These are phyloP conservation scores for Sarcophaga carnaria DNA, from an alignment of 2,888 invertebrate genomes.

Conservation along the genomic window DNA sequence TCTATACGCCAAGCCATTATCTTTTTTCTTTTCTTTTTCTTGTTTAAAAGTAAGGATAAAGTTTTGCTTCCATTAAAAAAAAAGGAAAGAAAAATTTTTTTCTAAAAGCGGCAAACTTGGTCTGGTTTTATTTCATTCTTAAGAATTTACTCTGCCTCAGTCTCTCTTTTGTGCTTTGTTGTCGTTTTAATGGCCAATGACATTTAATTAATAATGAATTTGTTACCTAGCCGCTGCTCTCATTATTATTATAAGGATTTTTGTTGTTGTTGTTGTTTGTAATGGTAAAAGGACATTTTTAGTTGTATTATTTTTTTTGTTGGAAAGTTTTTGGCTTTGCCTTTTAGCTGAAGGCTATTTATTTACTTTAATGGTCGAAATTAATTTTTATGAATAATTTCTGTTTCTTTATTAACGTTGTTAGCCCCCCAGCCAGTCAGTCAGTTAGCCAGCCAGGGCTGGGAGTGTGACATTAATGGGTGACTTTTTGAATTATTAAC, in stretches of 20 bases:
- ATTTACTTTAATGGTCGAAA: slow-evolving; percentile 51
- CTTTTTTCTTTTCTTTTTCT: background rate
- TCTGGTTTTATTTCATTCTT: background rate
- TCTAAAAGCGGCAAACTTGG: slow-evolving; percentile 41
- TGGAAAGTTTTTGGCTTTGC: background rate
- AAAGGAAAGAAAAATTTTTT: slow-evolving; percentile 18
- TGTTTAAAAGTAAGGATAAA: slow-evolving; percentile 57
- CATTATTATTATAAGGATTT: slow-evolving; percentile 7
- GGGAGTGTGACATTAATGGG: slow-evolving; percentile 8
- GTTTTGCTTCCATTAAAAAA: slow-evolving; percentile 44
- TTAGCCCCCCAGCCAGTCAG: background rate
- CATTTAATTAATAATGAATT: slow-evolving; percentile 69
- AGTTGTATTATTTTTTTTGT: background rate
- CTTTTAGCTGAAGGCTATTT: slow-evolving; percentile 29
- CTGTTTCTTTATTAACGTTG: background rate
- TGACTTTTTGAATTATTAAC: slow-evolving; percentile 40
- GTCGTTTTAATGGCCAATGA: slow-evolving; percentile 66
- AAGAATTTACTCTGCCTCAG: slow-evolving; percentile 22
- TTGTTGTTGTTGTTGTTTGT: slow-evolving; percentile 18
- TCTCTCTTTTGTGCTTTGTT: background rate
- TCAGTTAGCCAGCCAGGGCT: too few species aligned
- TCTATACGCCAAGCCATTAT: background rate
- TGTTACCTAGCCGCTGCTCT: slow-evolving; percentile 42
- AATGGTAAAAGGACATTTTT: slow-evolving; percentile 53
- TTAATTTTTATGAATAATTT: slow-evolving; percentile 58